These are phyloP conservation scores for Epirrhoe alternata DNA, from an alignment of 2,888 invertebrate species.

Conservation along the genomic window DNA sequence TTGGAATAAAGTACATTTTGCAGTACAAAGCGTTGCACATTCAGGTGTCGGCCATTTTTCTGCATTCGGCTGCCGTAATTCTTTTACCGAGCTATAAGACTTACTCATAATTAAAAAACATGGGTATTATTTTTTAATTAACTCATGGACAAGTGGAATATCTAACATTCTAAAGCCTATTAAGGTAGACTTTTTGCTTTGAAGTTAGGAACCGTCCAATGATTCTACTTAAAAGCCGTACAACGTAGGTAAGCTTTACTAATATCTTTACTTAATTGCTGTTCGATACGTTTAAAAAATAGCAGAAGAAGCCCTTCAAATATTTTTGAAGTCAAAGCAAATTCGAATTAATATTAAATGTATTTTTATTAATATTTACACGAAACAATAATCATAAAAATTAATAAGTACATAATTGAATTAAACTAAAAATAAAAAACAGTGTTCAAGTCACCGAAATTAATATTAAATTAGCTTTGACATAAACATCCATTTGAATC, in stretches of 20 bases:
- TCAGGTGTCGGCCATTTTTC: constrained; percentile 15
- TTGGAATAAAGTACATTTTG: constrained; percentile 5
- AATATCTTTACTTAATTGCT: not conserved
- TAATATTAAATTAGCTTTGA: no score
- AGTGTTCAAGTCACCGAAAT: no score
- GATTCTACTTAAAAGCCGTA: not conserved
- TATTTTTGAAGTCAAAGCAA: no score
- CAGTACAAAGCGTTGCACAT: not conserved
- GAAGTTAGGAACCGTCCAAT: not conserved
- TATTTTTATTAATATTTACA: no score
- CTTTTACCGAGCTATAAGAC: constrained; percentile 7
- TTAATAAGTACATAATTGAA: no score
- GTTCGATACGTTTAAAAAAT: not conserved
- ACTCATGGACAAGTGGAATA: not conserved
- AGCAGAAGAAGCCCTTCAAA: not conserved
- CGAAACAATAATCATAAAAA: no score
- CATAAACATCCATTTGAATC: no score
- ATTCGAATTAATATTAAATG: no score
- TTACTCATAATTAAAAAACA: not conserved
- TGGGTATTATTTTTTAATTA: not conserved
- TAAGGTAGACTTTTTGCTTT: not conserved
- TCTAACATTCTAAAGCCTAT: not conserved
- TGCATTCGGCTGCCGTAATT: constrained; percentile 14
- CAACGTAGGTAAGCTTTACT: no score
- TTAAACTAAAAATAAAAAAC: no score